A percentile compares a stretch with the other conserved stretches of the same genome.
These are phyloP conservation scores for Chroicocephalus ridibundus DNA, from an alignment of 2,113 vertebrate species.

Conservation along the genomic window DNA sequence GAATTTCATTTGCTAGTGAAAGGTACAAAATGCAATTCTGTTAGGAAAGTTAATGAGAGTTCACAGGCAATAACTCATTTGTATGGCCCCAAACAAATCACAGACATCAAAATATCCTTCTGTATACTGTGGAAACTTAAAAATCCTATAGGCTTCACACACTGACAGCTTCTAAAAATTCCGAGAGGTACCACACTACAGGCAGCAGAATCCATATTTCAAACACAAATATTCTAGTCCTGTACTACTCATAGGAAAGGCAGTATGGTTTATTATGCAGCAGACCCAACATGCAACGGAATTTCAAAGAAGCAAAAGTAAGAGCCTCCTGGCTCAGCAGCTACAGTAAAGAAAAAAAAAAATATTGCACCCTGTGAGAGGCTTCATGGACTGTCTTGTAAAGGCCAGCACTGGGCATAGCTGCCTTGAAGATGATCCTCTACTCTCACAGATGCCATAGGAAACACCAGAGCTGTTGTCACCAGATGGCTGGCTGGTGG, in stretches of 20 bases:
- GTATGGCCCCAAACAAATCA: background rate
- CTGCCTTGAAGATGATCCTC: background rate
- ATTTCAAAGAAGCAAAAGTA: background rate
- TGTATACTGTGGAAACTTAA: background rate
- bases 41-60: background rate
- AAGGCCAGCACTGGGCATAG: background rate
- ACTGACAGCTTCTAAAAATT: background rate
- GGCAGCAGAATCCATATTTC: background rate
- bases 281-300: rapidly evolving
- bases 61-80: background rate
- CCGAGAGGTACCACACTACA: background rate
- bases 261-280: background rate
- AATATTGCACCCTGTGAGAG: background rate
- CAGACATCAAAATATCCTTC: background rate
- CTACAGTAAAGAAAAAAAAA: background rate
- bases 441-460: rapidly evolving
- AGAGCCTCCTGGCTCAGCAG: background rate
- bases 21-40: background rate
- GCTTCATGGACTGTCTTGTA: background rate
- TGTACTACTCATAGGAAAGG: background rate
- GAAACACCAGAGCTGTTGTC: background rate
- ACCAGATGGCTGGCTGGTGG: too few relatives aligned
- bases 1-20: background rate
- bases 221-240: background rate
- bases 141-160: background rate